Base-by-base conservation (phyloP, 1,140 invertebrate genomes). In the Drosophila simulans region DNA sequence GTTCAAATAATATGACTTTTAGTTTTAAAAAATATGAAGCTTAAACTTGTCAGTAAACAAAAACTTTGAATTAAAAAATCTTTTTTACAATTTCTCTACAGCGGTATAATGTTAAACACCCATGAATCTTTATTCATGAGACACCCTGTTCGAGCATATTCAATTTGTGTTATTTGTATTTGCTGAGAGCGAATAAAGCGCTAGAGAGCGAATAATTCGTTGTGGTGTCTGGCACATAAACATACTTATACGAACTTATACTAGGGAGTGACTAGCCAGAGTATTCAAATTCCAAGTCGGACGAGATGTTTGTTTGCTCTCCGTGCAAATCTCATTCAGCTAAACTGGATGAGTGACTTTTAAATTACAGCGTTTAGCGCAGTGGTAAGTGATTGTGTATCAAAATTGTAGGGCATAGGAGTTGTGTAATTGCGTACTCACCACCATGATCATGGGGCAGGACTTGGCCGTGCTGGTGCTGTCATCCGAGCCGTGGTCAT, bases 391-490 rank as follows among this genome's bases (percentile, higher is more conserved):
- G 27, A 52, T 31, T 40, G 37, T 1, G 31, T 58, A 13, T 20
- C 4, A 20, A 27, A 15, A n/a, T n/a, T 5, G 39, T 4, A 17
- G 5, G 31, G 2, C 10, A 10, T 8, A 15, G 35, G 0, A 35
- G 40, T 64, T 57, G 48, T 56, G 49, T 35, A 62, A 52, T 43
- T 40, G 4, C 11, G 27, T 45, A 83, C 83, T 88, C 79, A 86
- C 83, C 79, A 83, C 75, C 83, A 86, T 86, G 12, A 88, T 88
- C 83, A 86, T 86, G 34, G 79, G 80, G n/a, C 84, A 88, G 42
- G 69, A 65, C 31, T 88, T 79, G 17, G 27, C 42, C 27, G 55
- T 39, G 1, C 60, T 27, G 34, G 46, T 55, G 2, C 59, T 11
- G 17, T 52, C 58, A n/a, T 40, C 37, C 11, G 62, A 22, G 12